Evolutionary conservation across 1,140 invertebrate species (phyloP), one percentile per base, ranked within the genome.

Genomic region (Hypothenemus hampei): DNA sequence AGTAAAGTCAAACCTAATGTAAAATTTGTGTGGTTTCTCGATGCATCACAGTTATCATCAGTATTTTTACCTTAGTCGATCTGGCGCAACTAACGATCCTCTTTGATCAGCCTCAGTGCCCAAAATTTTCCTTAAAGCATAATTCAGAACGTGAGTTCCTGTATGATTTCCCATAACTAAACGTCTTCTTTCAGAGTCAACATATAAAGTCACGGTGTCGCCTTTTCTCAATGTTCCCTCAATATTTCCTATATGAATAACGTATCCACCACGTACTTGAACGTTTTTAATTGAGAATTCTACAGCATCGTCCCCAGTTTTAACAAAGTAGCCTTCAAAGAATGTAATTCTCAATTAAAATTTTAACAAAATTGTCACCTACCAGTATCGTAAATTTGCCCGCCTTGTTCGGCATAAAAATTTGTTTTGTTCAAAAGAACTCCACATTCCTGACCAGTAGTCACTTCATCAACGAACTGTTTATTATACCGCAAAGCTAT

Each of bases 81-180:
- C 96, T 4, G 96, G 94, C 64, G 95, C 95, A 6, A 99, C 97
- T n/a, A 99, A 77, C 1, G 96, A 99, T 31, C 97, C 97, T 69
- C 88, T 87, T 74, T 99, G 97, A 73, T 99, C 96, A 33, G 91
- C 86, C 65, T 96, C 92, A 57, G 83, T 84, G 7, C 89, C 85
- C 15, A 99, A 74, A 39, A 98, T 91, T 70, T 85, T 83, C 43
- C 96, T 78, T 29, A 99, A 76, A 20, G 91, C 93, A 77, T 88
- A 93, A 77, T 99, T 99, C 0, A 99, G 77, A 39, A 95, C 83
- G 75, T 99, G 97, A 1, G 97, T 99, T 19, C 92, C 97, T 18
- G 97, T 99, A 67, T 99, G 97, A 75, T 99, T 99, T 66, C 91
- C 97, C 97, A 99, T 99, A 18, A 98, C 79, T 4, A 90, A 72